phyloP scores from a whole-genome alignment of 2,113 vertebrate genomes.

The human region GRCh38 chr7:35901501-35902000 shows the following conservation, averaged over 20 bases:
- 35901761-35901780: background rate
- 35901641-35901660: background rate
- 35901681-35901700: background rate
- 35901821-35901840: background rate
- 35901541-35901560: background rate
- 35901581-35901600: background rate
- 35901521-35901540: background rate
- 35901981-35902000: background rate
- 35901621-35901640: background rate
- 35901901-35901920: constrained; percentile 40
- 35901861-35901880: background rate
- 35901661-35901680: background rate
- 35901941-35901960: constrained; percentile 15
- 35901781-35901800: background rate
- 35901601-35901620: background rate
- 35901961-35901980: background rate
- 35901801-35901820: no score
- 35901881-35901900: background rate
- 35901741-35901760: background rate
- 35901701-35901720: background rate
- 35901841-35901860: background rate
- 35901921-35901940: background rate
- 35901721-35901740: background rate
- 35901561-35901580: background rate
- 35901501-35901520: background rate